Conservation (phyloP, 2,113 vertebrate species). For the Phrynocephalus versicolor region DNA sequence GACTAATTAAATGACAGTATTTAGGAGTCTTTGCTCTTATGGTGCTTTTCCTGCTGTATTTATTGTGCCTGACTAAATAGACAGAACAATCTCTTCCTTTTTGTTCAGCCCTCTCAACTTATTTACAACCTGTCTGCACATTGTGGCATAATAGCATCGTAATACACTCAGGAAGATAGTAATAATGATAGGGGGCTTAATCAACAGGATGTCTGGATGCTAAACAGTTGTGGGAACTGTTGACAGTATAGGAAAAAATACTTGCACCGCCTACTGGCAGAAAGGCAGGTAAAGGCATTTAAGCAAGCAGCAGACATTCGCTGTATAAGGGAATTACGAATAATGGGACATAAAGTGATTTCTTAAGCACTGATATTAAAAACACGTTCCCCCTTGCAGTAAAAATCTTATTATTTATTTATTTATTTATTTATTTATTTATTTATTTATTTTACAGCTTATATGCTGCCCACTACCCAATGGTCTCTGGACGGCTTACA, state of each 20-base stretch:
- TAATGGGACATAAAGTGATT: no score
- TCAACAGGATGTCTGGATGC: not conserved
- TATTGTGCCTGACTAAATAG: not conserved
- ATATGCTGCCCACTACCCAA: no score
- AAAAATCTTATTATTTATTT: no score
- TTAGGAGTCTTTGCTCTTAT: not conserved
- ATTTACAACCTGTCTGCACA: not conserved
- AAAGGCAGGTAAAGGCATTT: not conserved
- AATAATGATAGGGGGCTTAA: not conserved
- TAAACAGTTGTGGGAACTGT: not conserved
- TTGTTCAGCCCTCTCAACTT: not conserved
- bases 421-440: no score
- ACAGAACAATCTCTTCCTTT: not conserved
- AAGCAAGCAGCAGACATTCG: not conserved
- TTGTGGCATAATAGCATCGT: not conserved
- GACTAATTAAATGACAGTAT: not conserved
- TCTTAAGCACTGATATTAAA: no score
- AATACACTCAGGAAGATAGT: not conserved
- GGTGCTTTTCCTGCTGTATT: not conserved
- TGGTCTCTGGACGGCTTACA: no score
- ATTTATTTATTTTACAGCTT: no score
- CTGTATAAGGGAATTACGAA: no score
- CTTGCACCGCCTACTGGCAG: conserved; percentile 18
- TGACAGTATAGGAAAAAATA: not conserved
- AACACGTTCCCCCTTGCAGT: no score